Evolutionary conservation across 2,888 invertebrate genomes (phyloP).

Genomic region (Argyresthia albistria): DNA sequence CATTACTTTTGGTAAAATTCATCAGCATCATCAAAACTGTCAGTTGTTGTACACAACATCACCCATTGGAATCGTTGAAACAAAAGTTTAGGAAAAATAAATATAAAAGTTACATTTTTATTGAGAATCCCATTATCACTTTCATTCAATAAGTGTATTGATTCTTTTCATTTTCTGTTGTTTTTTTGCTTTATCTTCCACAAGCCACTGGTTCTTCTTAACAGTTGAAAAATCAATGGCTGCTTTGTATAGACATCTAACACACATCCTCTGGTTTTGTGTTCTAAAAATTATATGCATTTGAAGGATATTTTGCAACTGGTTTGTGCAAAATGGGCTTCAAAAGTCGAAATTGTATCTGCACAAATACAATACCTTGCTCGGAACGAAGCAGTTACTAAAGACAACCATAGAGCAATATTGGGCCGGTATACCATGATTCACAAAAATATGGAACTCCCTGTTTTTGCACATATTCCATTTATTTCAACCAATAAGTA

Average conservation of each 20-base stretch:
- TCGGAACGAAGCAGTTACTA: too few species aligned
- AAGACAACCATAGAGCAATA: too few species aligned
- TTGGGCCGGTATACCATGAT: background rate
- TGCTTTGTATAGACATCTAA: constrained; percentile 10
- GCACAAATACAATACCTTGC: too few species aligned
- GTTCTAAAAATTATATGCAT: background rate
- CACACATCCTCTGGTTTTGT: background rate
- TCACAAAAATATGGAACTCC: background rate
- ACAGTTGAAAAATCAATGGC: constrained; percentile 51
- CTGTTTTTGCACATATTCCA: background rate
- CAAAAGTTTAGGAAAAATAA: too few species aligned
- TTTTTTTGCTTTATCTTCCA: constrained; percentile 7
- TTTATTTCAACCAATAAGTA: background rate
- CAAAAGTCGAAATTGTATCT: too few species aligned
- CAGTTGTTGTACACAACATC: too few species aligned
- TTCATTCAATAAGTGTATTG: too few species aligned
- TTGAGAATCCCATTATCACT: too few species aligned
- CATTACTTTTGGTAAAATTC: background rate
- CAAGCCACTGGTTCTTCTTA: constrained; percentile 55
- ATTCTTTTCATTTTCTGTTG: background rate
- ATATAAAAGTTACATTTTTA: too few species aligned
- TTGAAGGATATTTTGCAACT: background rate
- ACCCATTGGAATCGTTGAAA: too few species aligned
- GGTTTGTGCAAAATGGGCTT: background rate
- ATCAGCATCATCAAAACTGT: background rate